Base-by-base conservation (phyloP, 2,888 invertebrate genomes). In the Erebia ligea region DNA sequence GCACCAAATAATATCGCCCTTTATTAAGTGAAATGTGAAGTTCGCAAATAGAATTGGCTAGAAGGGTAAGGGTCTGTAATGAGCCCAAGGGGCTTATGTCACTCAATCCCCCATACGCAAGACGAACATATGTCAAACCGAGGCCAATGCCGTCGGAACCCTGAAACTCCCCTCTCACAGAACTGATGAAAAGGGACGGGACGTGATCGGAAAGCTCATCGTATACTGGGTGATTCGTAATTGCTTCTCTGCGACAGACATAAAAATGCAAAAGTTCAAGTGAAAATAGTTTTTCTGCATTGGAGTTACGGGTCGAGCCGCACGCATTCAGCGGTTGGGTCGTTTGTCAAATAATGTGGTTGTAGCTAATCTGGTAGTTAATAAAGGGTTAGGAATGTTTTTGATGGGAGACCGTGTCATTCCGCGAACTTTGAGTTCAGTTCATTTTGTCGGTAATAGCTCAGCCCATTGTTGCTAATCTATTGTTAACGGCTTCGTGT, bases 41-140 rank as follows among this genome's bases (percentile, higher is more conserved):
- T 88, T 83, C 74, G 84, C 88, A 90, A 91, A 90, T 87, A 90
- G 81, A 81, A 85, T 84, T 78, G 82, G 83, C 84, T 83, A 84
- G 82, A 76, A 77, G 80, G 82, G 83, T 73, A 70, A 85, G 85
- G 86, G 82, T 85, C 86, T 88, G 88, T 91, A 91, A 91, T 91
- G 87, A 89, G 85, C 86, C 86, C 86, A 85, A 86, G 87, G 89
- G 91, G 91, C 88, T 91, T 91, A 90, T 84, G 85, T 86, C 89
- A 89, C 88, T 89, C 90, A 83, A 87, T 86, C 88, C 89, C 89
- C 90, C 84, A 82, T 83, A 85, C 87, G 83, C 82, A 84, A 80
- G 82, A 83, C 80, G 82, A 90, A 88, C 91, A 90, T 91, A 92
- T 91, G 91, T 91, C 91, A 88, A 82, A 79, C 85, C 81, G 80